These are phyloP conservation scores for Morpho deidamia DNA, from an alignment of 2,888 invertebrate genomes.

Conservation along the genomic window DNA sequence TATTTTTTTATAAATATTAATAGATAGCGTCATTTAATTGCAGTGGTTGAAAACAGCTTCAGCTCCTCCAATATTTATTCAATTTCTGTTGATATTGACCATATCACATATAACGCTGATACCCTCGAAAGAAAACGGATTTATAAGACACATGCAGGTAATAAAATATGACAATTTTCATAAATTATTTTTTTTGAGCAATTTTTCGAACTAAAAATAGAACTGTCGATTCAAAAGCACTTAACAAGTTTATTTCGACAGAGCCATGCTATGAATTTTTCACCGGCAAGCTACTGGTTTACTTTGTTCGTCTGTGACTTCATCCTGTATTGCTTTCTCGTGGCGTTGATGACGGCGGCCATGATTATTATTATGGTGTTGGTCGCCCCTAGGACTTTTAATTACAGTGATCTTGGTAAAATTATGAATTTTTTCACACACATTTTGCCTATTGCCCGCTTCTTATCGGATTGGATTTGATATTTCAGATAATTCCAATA, in stretches of 20 bases:
- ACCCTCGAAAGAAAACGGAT: constrained; percentile 57
- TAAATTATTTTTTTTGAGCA: too few relatives aligned
- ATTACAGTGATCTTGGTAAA: constrained; percentile 47
- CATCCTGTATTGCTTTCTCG: constrained; percentile 46
- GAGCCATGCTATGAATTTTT: constrained; percentile 53
- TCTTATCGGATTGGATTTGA: too few relatives aligned
- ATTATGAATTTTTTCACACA: neutral
- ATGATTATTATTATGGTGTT: constrained; percentile 39
- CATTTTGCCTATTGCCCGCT: too few relatives aligned
- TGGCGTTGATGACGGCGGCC: constrained; percentile 39
- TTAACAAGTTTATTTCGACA: constrained; percentile 28
- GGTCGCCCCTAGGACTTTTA: constrained; percentile 34
- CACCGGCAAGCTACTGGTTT: constrained; percentile 55
- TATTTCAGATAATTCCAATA: too few relatives aligned
- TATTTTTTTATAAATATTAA: too few relatives aligned
- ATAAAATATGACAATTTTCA: too few relatives aligned
- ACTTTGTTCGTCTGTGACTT: constrained; percentile 52
- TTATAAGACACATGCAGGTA: constrained; percentile 58
- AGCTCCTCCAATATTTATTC: constrained; percentile 46
- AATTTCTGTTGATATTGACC: constrained; percentile 54
- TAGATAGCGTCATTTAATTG: neutral
- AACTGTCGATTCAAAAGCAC: too few relatives aligned
- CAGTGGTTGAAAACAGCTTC: constrained; percentile 43
- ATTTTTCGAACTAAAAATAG: too few relatives aligned
- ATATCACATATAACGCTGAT: constrained; percentile 55